Conservation (phyloP, 2,113 vertebrate genomes). For the Progne subis region DNA sequence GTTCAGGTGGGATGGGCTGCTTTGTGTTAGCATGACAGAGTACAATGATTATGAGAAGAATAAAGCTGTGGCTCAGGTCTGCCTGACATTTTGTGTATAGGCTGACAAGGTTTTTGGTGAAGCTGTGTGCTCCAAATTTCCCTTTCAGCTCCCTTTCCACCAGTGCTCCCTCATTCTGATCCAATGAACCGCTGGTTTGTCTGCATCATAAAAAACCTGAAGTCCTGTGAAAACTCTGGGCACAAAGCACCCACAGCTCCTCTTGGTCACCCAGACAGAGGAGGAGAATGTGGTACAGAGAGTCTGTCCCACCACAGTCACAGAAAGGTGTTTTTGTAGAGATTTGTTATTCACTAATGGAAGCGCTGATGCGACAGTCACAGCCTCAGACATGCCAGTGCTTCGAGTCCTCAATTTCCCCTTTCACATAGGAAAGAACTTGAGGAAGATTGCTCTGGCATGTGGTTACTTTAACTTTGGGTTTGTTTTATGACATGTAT, state of each 20-base stretch:
- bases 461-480: background rate
- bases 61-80: background rate
- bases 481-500: background rate
- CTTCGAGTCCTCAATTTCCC: background rate
- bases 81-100: background rate
- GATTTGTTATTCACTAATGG: background rate
- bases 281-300: background rate
- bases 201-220: fast-evolving
- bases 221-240: fast-evolving
- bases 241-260: background rate
- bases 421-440: background rate
- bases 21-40: background rate
- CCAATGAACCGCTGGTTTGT: background rate
- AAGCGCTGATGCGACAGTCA: background rate
- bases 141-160: background rate
- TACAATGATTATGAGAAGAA: background rate
- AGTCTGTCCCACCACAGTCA: background rate
- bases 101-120: background rate
- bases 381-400: background rate
- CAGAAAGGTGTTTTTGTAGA: background rate
- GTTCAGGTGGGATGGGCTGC: background rate
- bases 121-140: background rate
- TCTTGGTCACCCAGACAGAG: background rate
- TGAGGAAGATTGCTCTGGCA: background rate
- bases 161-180: background rate